These are phyloP conservation scores for Lepisosteus oculatus DNA, from an alignment of 2,113 vertebrate species.

Conservation along the genomic window DNA sequence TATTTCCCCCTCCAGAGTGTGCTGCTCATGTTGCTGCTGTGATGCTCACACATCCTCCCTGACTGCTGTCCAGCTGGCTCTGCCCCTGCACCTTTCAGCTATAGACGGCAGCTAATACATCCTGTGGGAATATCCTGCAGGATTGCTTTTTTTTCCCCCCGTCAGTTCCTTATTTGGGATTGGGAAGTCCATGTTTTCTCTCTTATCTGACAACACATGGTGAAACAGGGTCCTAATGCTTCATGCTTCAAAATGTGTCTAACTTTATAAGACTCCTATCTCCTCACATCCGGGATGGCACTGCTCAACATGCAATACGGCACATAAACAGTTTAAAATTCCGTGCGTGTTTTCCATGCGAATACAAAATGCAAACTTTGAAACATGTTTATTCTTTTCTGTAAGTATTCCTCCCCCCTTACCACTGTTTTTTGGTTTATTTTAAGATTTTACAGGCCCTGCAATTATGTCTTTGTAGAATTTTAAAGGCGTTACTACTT, in stretches of 20 bases:
- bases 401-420: neutral
- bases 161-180: constrained; percentile 64
- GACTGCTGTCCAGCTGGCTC: constrained; percentile 35
- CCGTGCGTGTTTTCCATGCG: neutral
- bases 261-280: too few species aligned
- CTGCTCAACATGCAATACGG: neutral
- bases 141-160: constrained; percentile 31
- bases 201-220: constrained; percentile 5
- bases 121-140: constrained; percentile 70
- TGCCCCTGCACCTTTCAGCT: constrained; percentile 39
- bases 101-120: constrained; percentile 51
- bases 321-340: neutral
- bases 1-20: constrained; percentile 32
- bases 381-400: neutral
- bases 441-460: too few species aligned
- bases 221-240: neutral
- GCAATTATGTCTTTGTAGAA: too few species aligned
- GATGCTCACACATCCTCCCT: constrained; percentile 44
- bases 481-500: too few species aligned
- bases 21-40: constrained; percentile 33
- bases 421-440: too few species aligned
- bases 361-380: neutral
- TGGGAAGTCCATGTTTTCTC: constrained; percentile 37
- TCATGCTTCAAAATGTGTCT: neutral
- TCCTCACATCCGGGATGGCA: too few species aligned